Percentiles rank a stretch among this genome's conserved stretches.
These are phyloP conservation scores for Helicoverpa zea DNA, from an alignment of 1,140 invertebrate genomes.

Conservation along the genomic window DNA sequence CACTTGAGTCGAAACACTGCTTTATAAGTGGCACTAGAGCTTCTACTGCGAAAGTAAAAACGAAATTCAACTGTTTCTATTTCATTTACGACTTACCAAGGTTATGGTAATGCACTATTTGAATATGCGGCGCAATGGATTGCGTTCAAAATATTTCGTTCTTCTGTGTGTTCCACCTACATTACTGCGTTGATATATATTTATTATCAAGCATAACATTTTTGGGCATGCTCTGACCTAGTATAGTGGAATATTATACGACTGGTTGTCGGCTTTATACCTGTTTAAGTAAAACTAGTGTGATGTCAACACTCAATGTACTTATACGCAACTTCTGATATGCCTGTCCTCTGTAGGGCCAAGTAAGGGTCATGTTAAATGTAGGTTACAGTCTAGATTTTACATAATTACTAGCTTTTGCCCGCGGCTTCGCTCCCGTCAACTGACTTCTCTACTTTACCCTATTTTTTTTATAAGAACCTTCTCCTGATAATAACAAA, in stretches of 20 bases:
- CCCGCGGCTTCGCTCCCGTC: too few species aligned
- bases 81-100: constrained; percentile 12
- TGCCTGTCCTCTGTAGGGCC: background rate
- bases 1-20: constrained; percentile 12
- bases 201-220: constrained; percentile 32
- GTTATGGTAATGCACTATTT: background rate
- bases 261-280: constrained; percentile 30
- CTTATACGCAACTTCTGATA: constrained; percentile 4
- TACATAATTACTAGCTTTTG: too few species aligned
- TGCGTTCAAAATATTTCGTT: background rate
- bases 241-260: constrained; percentile 25
- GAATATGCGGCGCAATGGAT: constrained; percentile 25
- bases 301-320: constrained; percentile 19
- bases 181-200: constrained; percentile 10
- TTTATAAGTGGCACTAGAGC: constrained; percentile 43
- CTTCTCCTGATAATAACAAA: too few species aligned
- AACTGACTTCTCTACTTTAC: too few species aligned
- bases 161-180: constrained; percentile 17
- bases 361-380: constrained; percentile 6
- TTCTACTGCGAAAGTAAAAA: constrained; percentile 46
- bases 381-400: constrained; percentile 18
- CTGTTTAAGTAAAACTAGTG: constrained; percentile 10
- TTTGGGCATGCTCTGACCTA: constrained; percentile 45
- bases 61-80: constrained; percentile 24
- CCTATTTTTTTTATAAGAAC: too few species aligned